Evolutionary conservation across 1,140 invertebrate genomes (phyloP).

Genomic region (Bombus confusus): DNA sequence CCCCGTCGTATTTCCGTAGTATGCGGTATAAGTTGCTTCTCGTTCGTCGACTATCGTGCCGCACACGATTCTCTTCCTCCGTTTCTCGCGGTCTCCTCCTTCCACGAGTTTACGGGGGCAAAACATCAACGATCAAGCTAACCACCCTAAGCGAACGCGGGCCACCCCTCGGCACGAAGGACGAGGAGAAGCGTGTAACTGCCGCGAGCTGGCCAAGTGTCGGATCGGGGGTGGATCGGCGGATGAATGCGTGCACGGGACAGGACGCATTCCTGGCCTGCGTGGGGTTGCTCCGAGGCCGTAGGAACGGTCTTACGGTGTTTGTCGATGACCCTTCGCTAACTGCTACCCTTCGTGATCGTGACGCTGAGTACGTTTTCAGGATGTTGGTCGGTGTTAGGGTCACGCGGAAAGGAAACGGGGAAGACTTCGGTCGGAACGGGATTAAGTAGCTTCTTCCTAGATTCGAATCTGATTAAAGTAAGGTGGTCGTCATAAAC

Average conservation of each 20-base stretch:
- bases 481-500: neutral
- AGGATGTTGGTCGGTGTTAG: neutral
- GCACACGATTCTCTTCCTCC: neutral
- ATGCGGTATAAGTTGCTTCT: too few relatives aligned
- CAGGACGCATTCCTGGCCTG: constrained; percentile 65
- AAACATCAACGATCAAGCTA: constrained; percentile 80
- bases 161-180: constrained; percentile 38
- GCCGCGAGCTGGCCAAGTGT: constrained; percentile 67
- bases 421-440: neutral
- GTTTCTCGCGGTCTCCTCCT: neutral
- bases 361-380: constrained; percentile 23
- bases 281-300: constrained; percentile 36
- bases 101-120: constrained; percentile 54
- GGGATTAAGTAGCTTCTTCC: constrained; percentile 41
- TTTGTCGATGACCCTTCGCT: constrained; percentile 62
- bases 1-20: neutral
- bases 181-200: constrained; percentile 63
- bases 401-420: neutral
- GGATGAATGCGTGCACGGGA: constrained; percentile 68
- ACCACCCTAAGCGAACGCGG: constrained; percentile 62
- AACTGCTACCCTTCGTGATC: constrained; percentile 50
- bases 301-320: constrained; percentile 59
- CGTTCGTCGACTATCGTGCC: too few relatives aligned
- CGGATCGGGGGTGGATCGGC: constrained; percentile 57
- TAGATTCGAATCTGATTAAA: constrained; percentile 40